Conservation (phyloP, 2,888 invertebrate species). For the Argyresthia goedartella region DNA sequence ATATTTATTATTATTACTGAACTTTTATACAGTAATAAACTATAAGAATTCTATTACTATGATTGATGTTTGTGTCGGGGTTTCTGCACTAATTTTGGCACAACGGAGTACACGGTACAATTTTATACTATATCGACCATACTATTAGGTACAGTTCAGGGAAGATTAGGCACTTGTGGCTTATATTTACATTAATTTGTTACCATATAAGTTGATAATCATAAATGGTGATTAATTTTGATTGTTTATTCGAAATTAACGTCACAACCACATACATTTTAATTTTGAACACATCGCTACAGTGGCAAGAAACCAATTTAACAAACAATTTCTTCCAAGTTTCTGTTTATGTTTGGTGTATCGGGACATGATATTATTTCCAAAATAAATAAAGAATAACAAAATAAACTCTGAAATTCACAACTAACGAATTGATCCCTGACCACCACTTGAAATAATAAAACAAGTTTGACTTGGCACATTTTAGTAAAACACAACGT, state of each 20-base stretch:
- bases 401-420: slow-evolving; percentile 32
- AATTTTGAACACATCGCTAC: background rate
- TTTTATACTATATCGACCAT: background rate
- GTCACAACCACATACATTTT: background rate
- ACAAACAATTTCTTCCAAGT: background rate
- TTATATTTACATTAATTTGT: slow-evolving; percentile 20
- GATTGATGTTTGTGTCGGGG: too few species aligned
- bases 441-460: background rate
- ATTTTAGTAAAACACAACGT: background rate
- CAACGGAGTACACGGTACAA: slow-evolving; percentile 12
- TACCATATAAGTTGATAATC: background rate
- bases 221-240: background rate
- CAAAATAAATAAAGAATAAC: slow-evolving; percentile 5
- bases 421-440: slow-evolving; percentile 25
- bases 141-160: background rate
- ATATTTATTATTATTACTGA: too few species aligned
- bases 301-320: background rate
- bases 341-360: background rate
- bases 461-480: slow-evolving; percentile 22
- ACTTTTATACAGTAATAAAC: too few species aligned
- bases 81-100: slow-evolving; percentile 16
- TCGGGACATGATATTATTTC: background rate
- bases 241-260: background rate
- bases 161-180: slow-evolving; percentile 27
- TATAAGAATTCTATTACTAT: too few species aligned